phyloP scores from a whole-genome alignment of 2,888 invertebrate species.

The Machimus atricapillus region DNA sequence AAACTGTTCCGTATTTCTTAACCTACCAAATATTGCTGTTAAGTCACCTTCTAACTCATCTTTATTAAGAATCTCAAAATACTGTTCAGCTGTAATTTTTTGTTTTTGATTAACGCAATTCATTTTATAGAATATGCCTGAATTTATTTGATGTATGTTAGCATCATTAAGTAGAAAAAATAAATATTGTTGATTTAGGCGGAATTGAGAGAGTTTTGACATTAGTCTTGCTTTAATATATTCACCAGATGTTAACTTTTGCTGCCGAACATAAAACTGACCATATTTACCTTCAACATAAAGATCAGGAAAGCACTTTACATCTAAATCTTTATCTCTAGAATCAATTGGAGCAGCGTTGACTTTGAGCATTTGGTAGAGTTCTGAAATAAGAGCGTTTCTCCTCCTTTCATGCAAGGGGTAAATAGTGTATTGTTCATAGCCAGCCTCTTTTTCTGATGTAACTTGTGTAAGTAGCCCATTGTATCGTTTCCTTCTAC shows the following conservation, averaged over 20 bases:
- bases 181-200: slow-evolving; percentile 48
- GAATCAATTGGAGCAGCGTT: slow-evolving; percentile 47
- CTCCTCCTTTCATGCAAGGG: slow-evolving; percentile 48
- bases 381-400: slow-evolving; percentile 46
- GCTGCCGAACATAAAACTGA: slow-evolving; percentile 46
- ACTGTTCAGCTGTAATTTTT: slow-evolving; percentile 50
- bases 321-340: slow-evolving; percentile 47
- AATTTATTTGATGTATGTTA: slow-evolving; percentile 44
- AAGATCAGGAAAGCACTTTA: slow-evolving; percentile 50
- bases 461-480: slow-evolving; percentile 36
- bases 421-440: slow-evolving; percentile 46
- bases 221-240: slow-evolving; percentile 44
- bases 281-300: slow-evolving; percentile 45
- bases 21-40: slow-evolving; percentile 11
- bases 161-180: slow-evolving; percentile 50
- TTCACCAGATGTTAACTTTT: slow-evolving; percentile 45
- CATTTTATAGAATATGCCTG: slow-evolving; percentile 52
- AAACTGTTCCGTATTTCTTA: slow-evolving; percentile 40
- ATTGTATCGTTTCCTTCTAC: background rate
- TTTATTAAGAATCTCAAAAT: slow-evolving; percentile 41
- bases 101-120: slow-evolving; percentile 49
- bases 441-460: slow-evolving; percentile 46
- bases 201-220: slow-evolving; percentile 51
- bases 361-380: slow-evolving; percentile 51
- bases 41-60: slow-evolving; percentile 50